Conservation (phyloP, 2,888 invertebrate species). For the Drosophila pseudotakahashii region DNA sequence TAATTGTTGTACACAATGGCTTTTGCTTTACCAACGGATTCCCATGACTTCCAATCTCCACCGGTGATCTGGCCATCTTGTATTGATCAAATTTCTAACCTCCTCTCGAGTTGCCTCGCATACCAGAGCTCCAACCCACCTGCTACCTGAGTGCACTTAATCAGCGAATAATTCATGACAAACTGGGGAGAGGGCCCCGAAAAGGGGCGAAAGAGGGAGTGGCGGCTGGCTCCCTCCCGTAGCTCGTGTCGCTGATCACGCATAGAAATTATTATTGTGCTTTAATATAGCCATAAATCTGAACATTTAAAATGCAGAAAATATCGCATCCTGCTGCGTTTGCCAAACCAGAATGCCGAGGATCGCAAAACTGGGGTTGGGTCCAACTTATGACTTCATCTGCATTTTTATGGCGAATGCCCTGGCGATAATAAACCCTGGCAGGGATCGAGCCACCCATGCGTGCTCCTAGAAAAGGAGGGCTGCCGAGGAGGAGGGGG, state of each 20-base stretch:
- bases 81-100: conserved; percentile 31
- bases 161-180: conserved; percentile 54
- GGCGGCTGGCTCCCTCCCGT: conserved; percentile 28
- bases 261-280: conserved; percentile 78
- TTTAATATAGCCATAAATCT: conserved; percentile 79
- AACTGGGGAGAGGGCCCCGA: not conserved
- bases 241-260: conserved; percentile 69
- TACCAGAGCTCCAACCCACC: conserved; percentile 40
- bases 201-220: not conserved
- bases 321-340: conserved; percentile 75
- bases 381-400: conserved; percentile 78
- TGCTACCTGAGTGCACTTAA: conserved; percentile 60
- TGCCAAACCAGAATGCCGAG: conserved; percentile 8
- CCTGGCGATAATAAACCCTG: conserved; percentile 71
- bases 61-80: conserved; percentile 19
- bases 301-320: conserved; percentile 71
- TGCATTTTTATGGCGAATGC: conserved; percentile 68
- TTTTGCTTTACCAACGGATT: not conserved
- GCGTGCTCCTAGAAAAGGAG: conserved; percentile 59
- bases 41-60: conserved; percentile 3
- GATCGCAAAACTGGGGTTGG: conserved; percentile 3
- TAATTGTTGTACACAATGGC: too few relatives aligned
- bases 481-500: conserved; percentile 12
- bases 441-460: conserved; percentile 75
- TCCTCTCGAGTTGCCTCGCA: conserved; percentile 18